phyloP scores from a whole-genome alignment of 2,888 invertebrate species.

The Atethmia centrago region DNA sequence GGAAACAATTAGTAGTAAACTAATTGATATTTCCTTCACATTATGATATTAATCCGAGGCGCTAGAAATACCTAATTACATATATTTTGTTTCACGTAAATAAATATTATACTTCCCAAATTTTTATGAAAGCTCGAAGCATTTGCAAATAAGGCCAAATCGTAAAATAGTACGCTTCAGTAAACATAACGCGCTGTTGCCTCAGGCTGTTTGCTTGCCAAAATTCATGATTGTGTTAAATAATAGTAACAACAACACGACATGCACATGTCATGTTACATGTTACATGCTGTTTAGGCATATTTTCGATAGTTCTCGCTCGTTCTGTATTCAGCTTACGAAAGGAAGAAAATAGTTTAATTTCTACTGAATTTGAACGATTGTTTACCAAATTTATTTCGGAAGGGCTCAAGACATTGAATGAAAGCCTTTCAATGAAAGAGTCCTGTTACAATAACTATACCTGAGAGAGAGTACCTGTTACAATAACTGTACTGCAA shows the following conservation, averaged over 20 bases:
- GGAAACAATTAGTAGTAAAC: too few species aligned
- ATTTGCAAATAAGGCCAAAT: conserved; percentile 2
- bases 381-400: neutral
- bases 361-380: neutral
- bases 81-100: neutral
- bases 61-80: neutral
- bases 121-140: conserved; percentile 7
- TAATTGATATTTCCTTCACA: too few species aligned
- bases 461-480: too few species aligned
- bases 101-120: neutral
- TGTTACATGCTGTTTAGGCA: neutral
- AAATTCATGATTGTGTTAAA: neutral
- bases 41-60: neutral
- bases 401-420: neutral
- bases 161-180: neutral
- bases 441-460: neutral
- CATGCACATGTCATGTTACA: too few species aligned
- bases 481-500: neutral
- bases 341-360: neutral
- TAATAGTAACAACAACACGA: neutral
- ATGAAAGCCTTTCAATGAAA: neutral
- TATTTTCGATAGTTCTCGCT: neutral
- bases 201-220: neutral
- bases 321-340: neutral
- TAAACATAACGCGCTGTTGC: neutral